Evolutionary conservation across 1,140 invertebrate genomes (phyloP), one percentile per base, ranked within the genome.

Genomic region (Drosophila bifasciata): DNA sequence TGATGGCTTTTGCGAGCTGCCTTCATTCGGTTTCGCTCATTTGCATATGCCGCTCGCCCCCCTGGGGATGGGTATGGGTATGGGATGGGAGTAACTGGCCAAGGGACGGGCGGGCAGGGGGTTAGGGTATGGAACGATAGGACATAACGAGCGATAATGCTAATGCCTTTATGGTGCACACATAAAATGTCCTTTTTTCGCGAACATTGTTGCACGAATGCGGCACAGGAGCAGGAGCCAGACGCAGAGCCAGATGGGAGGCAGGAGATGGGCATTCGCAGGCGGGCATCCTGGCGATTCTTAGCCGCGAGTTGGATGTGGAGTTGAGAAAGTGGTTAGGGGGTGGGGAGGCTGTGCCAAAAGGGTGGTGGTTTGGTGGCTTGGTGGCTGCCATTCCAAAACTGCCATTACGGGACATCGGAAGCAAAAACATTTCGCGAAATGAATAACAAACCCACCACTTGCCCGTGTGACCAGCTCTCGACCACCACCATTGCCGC

Each of bases 61-160:
- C 56, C 19, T 53, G 55, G 70, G 70, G 79, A 36, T 63, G 69
- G 59, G 58, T 43, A 17, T n/a, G n/a, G 56, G 9, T 55, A 28
- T 48, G 36, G 46, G 15, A 16, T 36, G 32, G 9, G 6, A 25
- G 25, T 7, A 25, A 25, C 7, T 25, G 21, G 4, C 5, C 19
- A 53, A 50, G 74, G 57, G 28, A 48, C 17, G 50, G 19, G 62
- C 8, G 39, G 5, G 19, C 17, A 23, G 9, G 9, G 39, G 7
- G 17, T 25, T 36, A 55, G 51, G 41, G 28, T 21, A 21, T 21
- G 11, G 32, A 11, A 40, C 58, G 62, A 55, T 36, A 72, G 85
- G 77, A 89, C 85, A 89, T 85, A 89, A 89, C 85, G 85, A 89
- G 85, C 85, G 85, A 85, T 89, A 89, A 85, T 89, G 85, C 85